Percentiles rank a stretch among this genome's conserved stretches.
phyloP scores from a whole-genome alignment of 2,888 invertebrate genomes.

The Scaptomyza caliginosa region DNA sequence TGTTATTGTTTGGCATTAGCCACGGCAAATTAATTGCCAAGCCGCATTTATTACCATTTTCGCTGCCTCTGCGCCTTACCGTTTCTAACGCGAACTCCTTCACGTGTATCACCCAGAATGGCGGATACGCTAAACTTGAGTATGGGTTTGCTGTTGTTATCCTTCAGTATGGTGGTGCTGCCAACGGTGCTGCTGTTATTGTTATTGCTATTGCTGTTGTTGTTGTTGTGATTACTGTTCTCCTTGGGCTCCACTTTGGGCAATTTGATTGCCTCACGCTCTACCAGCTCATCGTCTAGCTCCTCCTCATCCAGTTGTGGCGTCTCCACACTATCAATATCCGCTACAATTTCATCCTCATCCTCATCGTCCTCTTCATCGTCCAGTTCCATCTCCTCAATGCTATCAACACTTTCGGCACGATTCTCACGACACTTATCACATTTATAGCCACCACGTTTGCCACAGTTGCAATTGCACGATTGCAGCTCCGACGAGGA shows the following conservation, averaged over 20 bases:
- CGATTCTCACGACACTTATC: constrained; percentile 71
- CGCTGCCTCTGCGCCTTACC: constrained; percentile 76
- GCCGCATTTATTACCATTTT: constrained; percentile 56
- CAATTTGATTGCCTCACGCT: constrained; percentile 67
- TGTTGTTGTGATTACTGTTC: constrained; percentile 27
- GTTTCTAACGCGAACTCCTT: constrained; percentile 84
- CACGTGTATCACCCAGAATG: constrained; percentile 88
- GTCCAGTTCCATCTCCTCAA: constrained; percentile 77
- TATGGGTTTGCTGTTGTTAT: constrained; percentile 88
- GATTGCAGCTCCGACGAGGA: constrained; percentile 28
- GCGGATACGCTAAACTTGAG: constrained; percentile 97
- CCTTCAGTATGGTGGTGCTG: constrained; percentile 83
- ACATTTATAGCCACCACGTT: constrained; percentile 75
- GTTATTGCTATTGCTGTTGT: not conserved
- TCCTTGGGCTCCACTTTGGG: constrained; percentile 76
- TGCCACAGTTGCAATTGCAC: constrained; percentile 62
- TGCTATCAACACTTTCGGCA: constrained; percentile 76
- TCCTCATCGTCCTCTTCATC: constrained; percentile 69
- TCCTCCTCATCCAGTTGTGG: constrained; percentile 73
- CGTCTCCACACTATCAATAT: constrained; percentile 66
- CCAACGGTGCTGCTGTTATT: constrained; percentile 34
- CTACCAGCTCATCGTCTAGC: constrained; percentile 63
- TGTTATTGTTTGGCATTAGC: constrained; percentile 73
- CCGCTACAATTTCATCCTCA: constrained; percentile 69
- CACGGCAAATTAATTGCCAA: constrained; percentile 74